Evolutionary conservation across 2,113 vertebrate species (phyloP), one percentile per base, ranked within the genome.

Genomic region (Kryptolebias marmoratus): DNA sequence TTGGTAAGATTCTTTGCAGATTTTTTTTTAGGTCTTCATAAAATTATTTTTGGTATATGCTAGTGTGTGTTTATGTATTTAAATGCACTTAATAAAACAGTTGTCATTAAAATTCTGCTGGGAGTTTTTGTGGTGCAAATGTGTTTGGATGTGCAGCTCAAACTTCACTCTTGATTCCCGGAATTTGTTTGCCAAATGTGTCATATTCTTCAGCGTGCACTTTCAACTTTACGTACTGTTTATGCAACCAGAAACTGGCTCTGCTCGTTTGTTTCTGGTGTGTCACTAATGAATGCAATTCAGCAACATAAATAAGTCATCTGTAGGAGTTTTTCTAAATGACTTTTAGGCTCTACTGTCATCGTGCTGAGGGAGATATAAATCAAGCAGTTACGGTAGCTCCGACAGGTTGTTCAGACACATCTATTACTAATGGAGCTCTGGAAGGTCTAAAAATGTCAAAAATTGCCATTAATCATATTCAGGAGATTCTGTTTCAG

Each of bases 81-180:
- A 93, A 93, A 91, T 87, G 57, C 90, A 88, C 85, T 87, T 83
- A 94, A 93, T 93, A 92, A 93, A 93, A 90, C 32, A 75, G 57
- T 68, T 82, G 77, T 70, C 44, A 49, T 85, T 77, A 72, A 56
- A 68, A 42, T 68, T 63, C 16, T 6, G 47, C 11, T 42, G 70
- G 22, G 10, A 61, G 11, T 83, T 68, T 72, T 64, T 74, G 48
- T 48, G n/a, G 11, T 42, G 11, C 58, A n/a, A 12, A 10, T 58
- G 54, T 27, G 77, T 62, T 65, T n/a, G 54, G 14, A 12, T 48
- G 1, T n/a, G 5, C 11, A 22, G 50, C 27, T 53, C 10, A 12
- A 56, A 16, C 53, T 1, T 1, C 12, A 5, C 1, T 42, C n/a
- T 42, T 2, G 18, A 63, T 4, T 18, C 7, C 11, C 12, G 15